A percentile compares a stretch with the other conserved stretches of the same genome.
phyloP scores from a whole-genome alignment of 2,797 vertebrate genomes.

The Silurus lanzhouensis region DNA sequence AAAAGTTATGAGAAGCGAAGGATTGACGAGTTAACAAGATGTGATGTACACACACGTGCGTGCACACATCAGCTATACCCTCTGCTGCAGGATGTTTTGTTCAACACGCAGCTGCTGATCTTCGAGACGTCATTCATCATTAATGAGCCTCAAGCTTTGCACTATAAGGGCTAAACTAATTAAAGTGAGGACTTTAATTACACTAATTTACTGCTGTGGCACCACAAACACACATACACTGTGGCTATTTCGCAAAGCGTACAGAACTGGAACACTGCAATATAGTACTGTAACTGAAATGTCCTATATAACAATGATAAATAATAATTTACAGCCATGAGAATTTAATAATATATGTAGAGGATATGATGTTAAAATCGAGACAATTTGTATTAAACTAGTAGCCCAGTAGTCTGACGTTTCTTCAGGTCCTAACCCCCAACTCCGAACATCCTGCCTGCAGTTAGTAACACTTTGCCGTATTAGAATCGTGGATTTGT shows the following conservation, averaged over 20 bases:
- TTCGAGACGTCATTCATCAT: constrained; percentile 14
- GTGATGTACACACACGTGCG: neutral
- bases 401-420: too few relatives aligned
- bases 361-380: too few relatives aligned
- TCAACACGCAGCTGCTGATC: constrained; percentile 1
- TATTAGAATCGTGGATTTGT: too few relatives aligned
- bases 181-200: constrained; percentile 30
- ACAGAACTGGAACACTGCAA: neutral
- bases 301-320: neutral
- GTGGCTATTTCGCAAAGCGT: neutral
- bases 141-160: constrained; percentile 6
- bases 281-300: neutral
- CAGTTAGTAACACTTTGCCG: too few relatives aligned
- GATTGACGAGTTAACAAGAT: neutral
- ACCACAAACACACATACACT: neutral
- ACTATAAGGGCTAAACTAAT: neutral
- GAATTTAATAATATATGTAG: neutral
- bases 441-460: too few relatives aligned
- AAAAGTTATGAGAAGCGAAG: neutral
- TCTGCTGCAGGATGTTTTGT: neutral
- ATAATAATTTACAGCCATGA: neutral
- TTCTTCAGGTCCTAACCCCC: too few relatives aligned
- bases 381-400: too few relatives aligned
- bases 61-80: neutral
- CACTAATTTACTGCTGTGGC: constrained; percentile 25